These are phyloP conservation scores for Megalops cyprinoides DNA, from an alignment of 2,797 vertebrate species.

Conservation along the genomic window DNA sequence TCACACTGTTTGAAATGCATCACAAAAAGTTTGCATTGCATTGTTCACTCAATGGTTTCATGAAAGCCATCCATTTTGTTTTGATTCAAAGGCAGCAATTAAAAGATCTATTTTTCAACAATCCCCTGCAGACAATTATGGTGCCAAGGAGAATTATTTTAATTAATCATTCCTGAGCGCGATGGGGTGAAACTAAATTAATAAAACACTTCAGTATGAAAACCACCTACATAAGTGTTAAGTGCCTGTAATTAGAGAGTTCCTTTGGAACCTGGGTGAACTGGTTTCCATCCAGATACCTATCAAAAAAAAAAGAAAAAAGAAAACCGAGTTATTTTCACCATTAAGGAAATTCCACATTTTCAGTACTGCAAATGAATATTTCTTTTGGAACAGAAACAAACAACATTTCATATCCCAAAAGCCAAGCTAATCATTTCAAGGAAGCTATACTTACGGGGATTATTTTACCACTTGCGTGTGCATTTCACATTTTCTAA, in stretches of 20 bases:
- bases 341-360: conserved; percentile 67
- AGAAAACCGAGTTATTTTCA: conserved; percentile 56
- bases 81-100: conserved; percentile 12
- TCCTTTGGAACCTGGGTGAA: conserved; percentile 94
- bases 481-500: conserved; percentile 24
- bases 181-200: background rate
- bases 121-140: background rate
- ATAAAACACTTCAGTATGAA: background rate
- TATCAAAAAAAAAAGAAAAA: conserved; percentile 50
- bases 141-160: conserved; percentile 10
- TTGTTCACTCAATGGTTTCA: background rate
- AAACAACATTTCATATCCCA: conserved; percentile 65
- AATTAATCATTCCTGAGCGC: conserved; percentile 20
- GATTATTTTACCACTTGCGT: conserved; percentile 24
- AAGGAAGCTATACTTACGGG: background rate
- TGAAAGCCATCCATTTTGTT: conserved; percentile 17
- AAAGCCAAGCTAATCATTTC: conserved; percentile 48
- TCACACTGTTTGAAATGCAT: background rate
- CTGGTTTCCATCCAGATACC: conserved; percentile 97
- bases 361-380: conserved; percentile 63
- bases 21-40: background rate
- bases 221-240: conserved; percentile 94
- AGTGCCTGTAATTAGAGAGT: conserved; percentile 93
- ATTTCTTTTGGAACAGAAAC: conserved; percentile 64
- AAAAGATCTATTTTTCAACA: background rate